These are phyloP conservation scores for Clarias magur DNA, from an alignment of 2,113 vertebrate genomes.

Conservation along the genomic window DNA sequence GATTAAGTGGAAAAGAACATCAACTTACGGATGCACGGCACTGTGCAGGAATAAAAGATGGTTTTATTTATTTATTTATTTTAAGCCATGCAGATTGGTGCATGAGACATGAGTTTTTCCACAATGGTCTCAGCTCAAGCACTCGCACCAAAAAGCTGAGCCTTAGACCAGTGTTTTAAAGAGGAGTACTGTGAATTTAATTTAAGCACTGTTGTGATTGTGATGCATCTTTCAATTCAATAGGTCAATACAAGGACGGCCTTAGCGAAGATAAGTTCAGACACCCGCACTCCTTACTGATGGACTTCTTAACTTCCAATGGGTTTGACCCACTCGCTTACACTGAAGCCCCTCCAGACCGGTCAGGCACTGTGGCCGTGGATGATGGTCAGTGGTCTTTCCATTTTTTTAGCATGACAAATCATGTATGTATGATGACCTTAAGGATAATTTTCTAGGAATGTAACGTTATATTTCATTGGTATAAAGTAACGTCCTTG, in stretches of 20 bases:
- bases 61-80: too few species aligned
- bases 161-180: neutral
- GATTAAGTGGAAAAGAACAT: neutral
- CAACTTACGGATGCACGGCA: neutral
- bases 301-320: constrained; percentile 70
- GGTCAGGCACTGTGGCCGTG: constrained; percentile 64
- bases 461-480: neutral
- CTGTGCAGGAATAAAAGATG: neutral
- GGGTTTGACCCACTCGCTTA: constrained; percentile 71
- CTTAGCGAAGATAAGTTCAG: constrained; percentile 63
- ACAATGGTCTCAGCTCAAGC: neutral
- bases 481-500: constrained; percentile 73
- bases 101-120: neutral
- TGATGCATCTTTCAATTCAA: constrained; percentile 38
- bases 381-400: constrained; percentile 70
- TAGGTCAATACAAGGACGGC: constrained; percentile 70
- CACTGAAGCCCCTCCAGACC: constrained; percentile 67
- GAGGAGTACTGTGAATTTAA: neutral
- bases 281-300: constrained; percentile 63
- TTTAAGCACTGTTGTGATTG: neutral
- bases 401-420: neutral
- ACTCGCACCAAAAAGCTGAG: neutral
- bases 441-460: neutral
- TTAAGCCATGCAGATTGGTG: neutral
- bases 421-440: neutral